These are phyloP conservation scores for zebrafish (Danio rerio) DNA, from an alignment of 2,113 vertebrate species.

Conservation along the genomic window DNA sequence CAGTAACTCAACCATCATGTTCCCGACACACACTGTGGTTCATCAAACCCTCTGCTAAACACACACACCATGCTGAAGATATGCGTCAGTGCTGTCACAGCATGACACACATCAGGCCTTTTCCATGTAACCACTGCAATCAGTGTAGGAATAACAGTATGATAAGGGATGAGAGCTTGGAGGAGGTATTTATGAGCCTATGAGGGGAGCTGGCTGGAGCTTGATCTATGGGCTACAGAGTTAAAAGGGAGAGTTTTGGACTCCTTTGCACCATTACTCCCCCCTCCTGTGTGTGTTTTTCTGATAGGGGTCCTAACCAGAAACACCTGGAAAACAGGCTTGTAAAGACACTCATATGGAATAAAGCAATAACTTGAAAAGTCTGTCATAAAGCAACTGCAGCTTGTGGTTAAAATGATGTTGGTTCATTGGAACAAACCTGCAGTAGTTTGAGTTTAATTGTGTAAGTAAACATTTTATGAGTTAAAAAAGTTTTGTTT, in stretches of 20 bases:
- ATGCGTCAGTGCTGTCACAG: conserved; percentile 38
- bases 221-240: conserved; percentile 48
- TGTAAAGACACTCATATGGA: conserved; percentile 40
- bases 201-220: conserved; percentile 33
- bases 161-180: conserved; percentile 57
- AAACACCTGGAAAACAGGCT: conserved; percentile 73
- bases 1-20: not conserved
- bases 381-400: not conserved
- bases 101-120: conserved; percentile 55
- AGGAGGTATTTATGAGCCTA: conserved; percentile 59
- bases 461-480: no score
- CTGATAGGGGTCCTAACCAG: conserved; percentile 65
- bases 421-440: no score
- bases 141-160: conserved; percentile 60
- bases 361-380: not conserved
- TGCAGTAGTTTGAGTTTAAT: no score
- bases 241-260: conserved; percentile 46
- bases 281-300: conserved; percentile 50
- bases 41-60: conserved; percentile 20
- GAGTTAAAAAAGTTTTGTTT: no score
- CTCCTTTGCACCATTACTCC: conserved; percentile 13
- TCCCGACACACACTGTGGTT: conserved; percentile 32
- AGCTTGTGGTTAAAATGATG: no score
- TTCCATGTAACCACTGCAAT: conserved; percentile 58
- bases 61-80: conserved; percentile 30